Conservation (phyloP, 1,140 invertebrate species). For the Cotesia vestalis region DNA sequence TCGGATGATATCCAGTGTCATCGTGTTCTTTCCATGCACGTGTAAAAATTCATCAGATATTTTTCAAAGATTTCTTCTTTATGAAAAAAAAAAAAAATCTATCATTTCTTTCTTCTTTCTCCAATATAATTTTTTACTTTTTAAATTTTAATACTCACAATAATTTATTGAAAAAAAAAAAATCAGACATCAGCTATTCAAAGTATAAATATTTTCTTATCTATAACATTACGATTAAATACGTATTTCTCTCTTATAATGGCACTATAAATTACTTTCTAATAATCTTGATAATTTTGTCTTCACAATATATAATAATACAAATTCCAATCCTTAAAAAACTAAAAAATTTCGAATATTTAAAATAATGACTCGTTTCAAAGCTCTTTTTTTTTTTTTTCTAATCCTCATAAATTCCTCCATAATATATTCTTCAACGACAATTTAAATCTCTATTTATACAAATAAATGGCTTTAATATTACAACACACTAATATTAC, state of each 20-base stretch:
- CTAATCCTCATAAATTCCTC: neutral
- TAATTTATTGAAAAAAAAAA: too few relatives aligned
- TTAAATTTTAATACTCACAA: too few relatives aligned
- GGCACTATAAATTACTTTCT: constrained; percentile 62
- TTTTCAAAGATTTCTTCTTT: too few relatives aligned
- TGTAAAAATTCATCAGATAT: too few relatives aligned
- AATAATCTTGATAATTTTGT: constrained; percentile 45
- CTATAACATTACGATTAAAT: constrained; percentile 41
- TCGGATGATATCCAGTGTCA: too few relatives aligned
- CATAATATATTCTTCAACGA: constrained; percentile 39
- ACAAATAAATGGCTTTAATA: constrained; percentile 45
- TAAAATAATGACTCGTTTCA: neutral
- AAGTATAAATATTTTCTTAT: constrained; percentile 39
- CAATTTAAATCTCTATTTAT: constrained; percentile 47
- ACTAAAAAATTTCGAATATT: too few relatives aligned
- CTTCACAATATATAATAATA: constrained; percentile 26
- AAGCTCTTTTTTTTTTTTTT: neutral
- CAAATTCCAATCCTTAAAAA: too few relatives aligned
- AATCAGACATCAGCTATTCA: too few relatives aligned
- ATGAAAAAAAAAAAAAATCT: too few relatives aligned
- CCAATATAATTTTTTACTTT: too few relatives aligned
- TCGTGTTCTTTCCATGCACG: too few relatives aligned
- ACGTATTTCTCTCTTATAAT: constrained; percentile 50
- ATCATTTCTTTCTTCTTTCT: too few relatives aligned
- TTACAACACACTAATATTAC: constrained; percentile 47